A percentile compares a stretch with the other conserved stretches of the same genome.
Conservation (phyloP, 2,888 invertebrate genomes). For the Tiliacea aurago region DNA sequence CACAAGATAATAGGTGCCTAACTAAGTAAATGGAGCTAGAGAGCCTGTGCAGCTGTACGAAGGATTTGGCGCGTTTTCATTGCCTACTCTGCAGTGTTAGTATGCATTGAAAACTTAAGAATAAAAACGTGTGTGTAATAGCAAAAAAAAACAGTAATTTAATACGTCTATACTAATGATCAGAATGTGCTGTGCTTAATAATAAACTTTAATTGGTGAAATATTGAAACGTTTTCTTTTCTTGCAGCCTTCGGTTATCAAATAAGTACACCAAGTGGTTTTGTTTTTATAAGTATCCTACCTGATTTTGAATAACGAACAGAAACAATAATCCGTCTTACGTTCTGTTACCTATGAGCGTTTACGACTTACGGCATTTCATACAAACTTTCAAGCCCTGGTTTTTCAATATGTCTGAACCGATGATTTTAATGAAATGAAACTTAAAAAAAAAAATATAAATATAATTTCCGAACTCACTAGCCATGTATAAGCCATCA, state of each 20-base stretch:
- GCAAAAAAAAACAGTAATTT: neutral
- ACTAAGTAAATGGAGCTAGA: conserved; percentile 72
- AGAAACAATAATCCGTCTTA: neutral
- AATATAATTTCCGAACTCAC: too few relatives aligned
- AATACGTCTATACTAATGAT: neutral
- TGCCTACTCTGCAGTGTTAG: conserved; percentile 20
- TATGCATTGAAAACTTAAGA: too few relatives aligned
- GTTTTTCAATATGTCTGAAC: too few relatives aligned
- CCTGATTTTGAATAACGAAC: neutral
- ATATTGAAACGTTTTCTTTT: neutral
- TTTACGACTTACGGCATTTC: too few relatives aligned
- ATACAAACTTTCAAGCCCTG: too few relatives aligned
- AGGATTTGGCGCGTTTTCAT: conserved; percentile 71
- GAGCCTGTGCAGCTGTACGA: conserved; percentile 57
- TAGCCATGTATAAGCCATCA: too few relatives aligned
- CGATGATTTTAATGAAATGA: too few relatives aligned
- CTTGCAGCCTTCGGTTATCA: neutral
- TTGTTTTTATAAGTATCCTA: neutral
- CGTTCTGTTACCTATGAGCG: neutral
- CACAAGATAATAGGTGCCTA: conserved; percentile 75
- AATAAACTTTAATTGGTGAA: neutral
- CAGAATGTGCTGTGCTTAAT: neutral
- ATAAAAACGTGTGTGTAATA: too few relatives aligned
- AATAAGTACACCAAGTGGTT: neutral
- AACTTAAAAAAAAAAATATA: too few relatives aligned